Conservation (phyloP, 2,797 vertebrate species). For the Semaprochilodus insignis region DNA sequence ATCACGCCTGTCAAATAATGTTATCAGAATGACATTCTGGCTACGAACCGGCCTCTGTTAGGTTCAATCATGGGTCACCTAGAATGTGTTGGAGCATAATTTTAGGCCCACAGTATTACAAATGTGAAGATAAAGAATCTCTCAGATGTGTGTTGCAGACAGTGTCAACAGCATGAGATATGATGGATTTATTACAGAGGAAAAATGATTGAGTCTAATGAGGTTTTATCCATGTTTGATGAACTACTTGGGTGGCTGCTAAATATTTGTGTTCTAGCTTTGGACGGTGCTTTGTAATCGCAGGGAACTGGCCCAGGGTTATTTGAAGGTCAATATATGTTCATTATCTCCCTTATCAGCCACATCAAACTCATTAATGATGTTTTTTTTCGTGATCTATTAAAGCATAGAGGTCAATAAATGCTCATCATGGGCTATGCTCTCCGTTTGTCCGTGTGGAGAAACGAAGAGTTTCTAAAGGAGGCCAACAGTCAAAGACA, state of each 20-base stretch:
- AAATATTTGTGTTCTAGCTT: slow-evolving; percentile 16
- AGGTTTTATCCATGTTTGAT: background rate
- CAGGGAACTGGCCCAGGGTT: background rate
- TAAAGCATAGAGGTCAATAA: background rate
- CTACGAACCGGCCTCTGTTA: slow-evolving; percentile 35
- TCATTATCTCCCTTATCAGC: background rate
- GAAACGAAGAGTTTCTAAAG: background rate
- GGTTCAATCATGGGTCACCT: slow-evolving; percentile 30
- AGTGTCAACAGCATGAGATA: slow-evolving; percentile 4
- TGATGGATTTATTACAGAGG: background rate
- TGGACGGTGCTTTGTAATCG: background rate
- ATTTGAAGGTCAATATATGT: background rate
- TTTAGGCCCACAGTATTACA: slow-evolving; percentile 25
- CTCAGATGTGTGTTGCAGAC: slow-evolving; percentile 23
- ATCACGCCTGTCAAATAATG: slow-evolving; percentile 47
- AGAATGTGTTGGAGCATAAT: slow-evolving; percentile 21
- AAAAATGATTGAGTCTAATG: slow-evolving; percentile 1
- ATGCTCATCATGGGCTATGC: too few relatives aligned
- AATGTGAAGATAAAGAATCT: slow-evolving; percentile 17
- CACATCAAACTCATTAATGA: background rate
- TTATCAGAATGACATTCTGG: slow-evolving; percentile 50
- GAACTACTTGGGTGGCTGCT: background rate
- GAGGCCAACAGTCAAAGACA: background rate
- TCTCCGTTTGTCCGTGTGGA: background rate
- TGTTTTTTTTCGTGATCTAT: background rate